Conservation (phyloP, 2,888 invertebrate genomes). For the Acleris cristana region DNA sequence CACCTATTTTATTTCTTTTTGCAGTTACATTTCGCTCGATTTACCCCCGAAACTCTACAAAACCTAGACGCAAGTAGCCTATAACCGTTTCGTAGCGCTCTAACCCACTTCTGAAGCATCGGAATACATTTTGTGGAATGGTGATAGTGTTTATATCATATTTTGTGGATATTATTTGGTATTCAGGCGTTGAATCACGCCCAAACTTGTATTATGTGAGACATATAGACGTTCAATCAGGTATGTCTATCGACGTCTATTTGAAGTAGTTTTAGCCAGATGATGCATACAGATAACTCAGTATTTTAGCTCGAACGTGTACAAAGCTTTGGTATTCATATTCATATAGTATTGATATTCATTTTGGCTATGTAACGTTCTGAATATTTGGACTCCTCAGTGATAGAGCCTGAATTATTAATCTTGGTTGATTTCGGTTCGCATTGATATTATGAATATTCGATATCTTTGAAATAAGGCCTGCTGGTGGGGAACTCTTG, state of each 20-base stretch:
- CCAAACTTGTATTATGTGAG: constrained; percentile 13
- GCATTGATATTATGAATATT: constrained; percentile 37
- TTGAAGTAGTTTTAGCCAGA: constrained; percentile 45
- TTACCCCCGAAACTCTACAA: constrained; percentile 13
- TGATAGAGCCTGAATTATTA: constrained; percentile 31
- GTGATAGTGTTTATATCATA: constrained; percentile 23
- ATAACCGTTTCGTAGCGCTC: constrained; percentile 19
- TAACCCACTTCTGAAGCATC: constrained; percentile 16
- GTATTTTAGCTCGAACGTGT: constrained; percentile 13
- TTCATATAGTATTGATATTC: constrained; percentile 39
- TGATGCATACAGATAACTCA: constrained; percentile 53
- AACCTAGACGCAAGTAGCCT: constrained; percentile 23
- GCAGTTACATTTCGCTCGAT: not conserved
- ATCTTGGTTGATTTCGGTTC: constrained; percentile 29
- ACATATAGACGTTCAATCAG: constrained; percentile 24
- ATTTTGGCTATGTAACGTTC: constrained; percentile 36
- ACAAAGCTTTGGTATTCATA: constrained; percentile 14
- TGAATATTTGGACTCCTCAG: constrained; percentile 28
- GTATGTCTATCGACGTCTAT: constrained; percentile 23
- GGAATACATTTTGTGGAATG: constrained; percentile 17
- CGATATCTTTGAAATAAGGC: constrained; percentile 34
- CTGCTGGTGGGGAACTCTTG: not conserved
- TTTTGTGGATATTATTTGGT: constrained; percentile 27
- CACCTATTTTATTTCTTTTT: not conserved
- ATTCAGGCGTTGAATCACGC: constrained; percentile 18